Base-by-base conservation (phyloP, 2,113 vertebrate genomes). In the Calidris pygmaea region DNA sequence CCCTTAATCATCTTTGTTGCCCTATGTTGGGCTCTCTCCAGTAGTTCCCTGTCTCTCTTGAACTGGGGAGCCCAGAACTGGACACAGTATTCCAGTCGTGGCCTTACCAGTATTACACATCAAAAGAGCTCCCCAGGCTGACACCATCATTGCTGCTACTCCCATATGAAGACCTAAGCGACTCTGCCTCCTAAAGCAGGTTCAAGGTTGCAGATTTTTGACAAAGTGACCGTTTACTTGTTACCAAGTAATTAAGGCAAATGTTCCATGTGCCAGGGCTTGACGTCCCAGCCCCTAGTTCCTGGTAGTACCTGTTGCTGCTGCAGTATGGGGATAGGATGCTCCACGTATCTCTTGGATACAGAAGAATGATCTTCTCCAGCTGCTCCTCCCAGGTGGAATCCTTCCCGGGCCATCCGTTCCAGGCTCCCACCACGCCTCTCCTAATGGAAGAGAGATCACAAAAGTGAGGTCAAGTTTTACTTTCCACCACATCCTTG, bases 221-320 rank as follows among this genome's bases (percentile, higher is more conserved):
- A 85, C 53, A 72, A 83, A 88, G 43, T 60, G 43, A 32, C 63
- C 23, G 6, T 52, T 77, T 10, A 26, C 16, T 62, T 0, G 0
- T 63, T 89, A 83, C n/a, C 16, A 85, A 89, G 58, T 19, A 67
- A 85, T n/a, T 52, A 78, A 84, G 59, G 41, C 15, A 18, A 63
- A 45, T 18, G 7, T 74, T 91, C 72, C 29, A 22, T 18, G 15
- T 45, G 37, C 34, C 19, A 19, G 58, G 71, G 16, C n/a, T 87
- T 85, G 37, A 70, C 1, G 2, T 63, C 16, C 32, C 66, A 79
- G 10, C 16, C 37, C 6, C 39, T 27, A 7, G 5, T 71, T 87
- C 20, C 18, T 77, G 26, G 17, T 14, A 82, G 39, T 97, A 98
- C 98, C 98, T 98, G 98, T 41, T 97, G 96, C 6, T 88, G 93